Evolutionary conservation across 2,113 vertebrate species (phyloP).

Genomic region (Notechis scutatus): DNA sequence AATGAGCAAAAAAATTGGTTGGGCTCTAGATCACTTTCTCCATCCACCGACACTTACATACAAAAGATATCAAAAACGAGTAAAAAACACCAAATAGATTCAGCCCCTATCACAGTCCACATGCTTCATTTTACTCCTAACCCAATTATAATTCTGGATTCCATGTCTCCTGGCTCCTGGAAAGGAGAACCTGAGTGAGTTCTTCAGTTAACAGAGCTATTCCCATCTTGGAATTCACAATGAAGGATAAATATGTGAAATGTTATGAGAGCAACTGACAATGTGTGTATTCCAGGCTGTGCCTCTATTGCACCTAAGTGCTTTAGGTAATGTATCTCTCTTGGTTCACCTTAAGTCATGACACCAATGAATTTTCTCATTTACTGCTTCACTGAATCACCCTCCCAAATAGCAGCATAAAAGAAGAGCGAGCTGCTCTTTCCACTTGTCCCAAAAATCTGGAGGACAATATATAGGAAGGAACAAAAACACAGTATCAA

Average conservation of each 20-base stretch:
- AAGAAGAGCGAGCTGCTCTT: not conserved
- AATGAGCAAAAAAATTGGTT: not conserved
- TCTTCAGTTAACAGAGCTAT: not conserved
- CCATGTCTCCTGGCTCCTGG: not conserved
- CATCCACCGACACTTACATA: not conserved
- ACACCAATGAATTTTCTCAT: not conserved
- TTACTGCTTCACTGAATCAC: not conserved
- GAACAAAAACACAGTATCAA: not conserved
- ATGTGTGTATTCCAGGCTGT: not conserved
- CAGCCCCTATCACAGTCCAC: not conserved
- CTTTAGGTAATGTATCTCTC: not conserved
- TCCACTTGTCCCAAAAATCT: not conserved
- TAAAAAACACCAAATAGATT: not conserved
- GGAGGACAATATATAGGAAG: not conserved
- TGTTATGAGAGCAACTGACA: not conserved
- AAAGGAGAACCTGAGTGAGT: not conserved
- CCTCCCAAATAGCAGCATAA: not conserved
- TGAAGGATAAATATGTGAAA: not conserved
- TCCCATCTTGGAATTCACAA: not conserved
- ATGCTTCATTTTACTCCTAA: not conserved
- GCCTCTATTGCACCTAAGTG: not conserved
- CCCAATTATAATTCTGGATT: not conserved
- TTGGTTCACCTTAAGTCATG: not conserved
- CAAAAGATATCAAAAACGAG: not conserved
- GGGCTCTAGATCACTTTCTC: not conserved